A percentile compares a stretch with the other conserved stretches of the same genome.
These are phyloP conservation scores for Neodiprion pinetum DNA, from an alignment of 1,140 invertebrate genomes.

Conservation along the genomic window DNA sequence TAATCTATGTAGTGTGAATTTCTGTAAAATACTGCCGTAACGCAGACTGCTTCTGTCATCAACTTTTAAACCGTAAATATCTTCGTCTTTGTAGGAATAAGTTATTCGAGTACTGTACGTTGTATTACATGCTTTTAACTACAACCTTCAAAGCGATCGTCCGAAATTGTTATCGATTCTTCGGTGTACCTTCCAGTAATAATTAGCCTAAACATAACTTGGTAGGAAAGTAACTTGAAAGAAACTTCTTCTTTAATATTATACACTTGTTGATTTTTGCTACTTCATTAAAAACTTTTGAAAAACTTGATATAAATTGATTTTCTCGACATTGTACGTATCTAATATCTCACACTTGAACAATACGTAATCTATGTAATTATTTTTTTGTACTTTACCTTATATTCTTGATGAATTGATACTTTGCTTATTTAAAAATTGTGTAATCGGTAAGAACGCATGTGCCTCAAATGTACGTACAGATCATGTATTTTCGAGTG, in stretches of 20 bases:
- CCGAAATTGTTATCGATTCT: conserved; percentile 1
- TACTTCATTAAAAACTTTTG: background rate
- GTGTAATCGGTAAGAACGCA: too few relatives aligned
- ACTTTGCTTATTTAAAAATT: too few relatives aligned
- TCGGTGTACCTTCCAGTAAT: conserved; percentile 1
- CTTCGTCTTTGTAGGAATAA: background rate
- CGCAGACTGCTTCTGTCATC: background rate
- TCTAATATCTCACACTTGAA: background rate
- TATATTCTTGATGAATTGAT: too few relatives aligned
- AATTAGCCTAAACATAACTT: background rate
- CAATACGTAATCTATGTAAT: background rate
- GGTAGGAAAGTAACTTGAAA: background rate
- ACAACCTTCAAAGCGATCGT: background rate
- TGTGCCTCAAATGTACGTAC: too few relatives aligned
- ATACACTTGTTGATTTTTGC: background rate
- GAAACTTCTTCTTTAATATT: background rate
- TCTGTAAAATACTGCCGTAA: background rate
- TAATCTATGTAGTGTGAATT: background rate
- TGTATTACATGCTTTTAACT: too few relatives aligned
- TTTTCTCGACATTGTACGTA: background rate
- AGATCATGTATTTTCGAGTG: too few relatives aligned
- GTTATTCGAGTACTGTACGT: background rate
- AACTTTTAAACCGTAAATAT: background rate
- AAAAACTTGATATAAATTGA: background rate
- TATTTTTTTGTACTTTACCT: background rate